These are phyloP conservation scores for Reticulitermes lucifugus DNA, from an alignment of 2,888 invertebrate genomes.

Conservation along the genomic window DNA sequence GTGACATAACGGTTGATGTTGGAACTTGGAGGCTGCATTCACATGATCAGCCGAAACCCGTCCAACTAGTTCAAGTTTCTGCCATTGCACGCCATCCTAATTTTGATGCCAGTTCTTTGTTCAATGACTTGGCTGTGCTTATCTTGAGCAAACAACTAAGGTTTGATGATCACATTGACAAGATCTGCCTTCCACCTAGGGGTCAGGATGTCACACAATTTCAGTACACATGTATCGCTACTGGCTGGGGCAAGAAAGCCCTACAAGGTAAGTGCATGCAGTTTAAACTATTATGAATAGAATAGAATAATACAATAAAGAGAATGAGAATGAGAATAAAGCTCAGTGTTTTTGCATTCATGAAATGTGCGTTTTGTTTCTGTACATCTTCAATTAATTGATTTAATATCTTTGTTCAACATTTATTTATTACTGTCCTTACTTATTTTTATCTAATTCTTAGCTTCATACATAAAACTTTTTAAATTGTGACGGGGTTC, in stretches of 20 bases:
- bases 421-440: too few relatives aligned
- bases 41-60: constrained; percentile 79
- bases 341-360: too few relatives aligned
- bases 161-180: constrained; percentile 77
- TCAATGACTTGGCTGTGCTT: constrained; percentile 79
- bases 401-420: too few relatives aligned
- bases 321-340: too few relatives aligned
- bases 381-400: too few relatives aligned
- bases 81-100: constrained; percentile 77
- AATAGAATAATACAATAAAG: too few relatives aligned
- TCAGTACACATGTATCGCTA: constrained; percentile 75
- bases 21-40: constrained; percentile 81
- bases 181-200: constrained; percentile 74
- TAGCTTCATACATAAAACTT: too few relatives aligned
- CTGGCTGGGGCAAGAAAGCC: constrained; percentile 87
- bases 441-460: too few relatives aligned
- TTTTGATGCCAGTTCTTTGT: constrained; percentile 71
- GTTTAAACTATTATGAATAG: too few relatives aligned
- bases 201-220: neutral
- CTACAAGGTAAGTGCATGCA: constrained; percentile 73
- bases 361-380: too few relatives aligned
- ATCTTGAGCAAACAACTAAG: constrained; percentile 71
- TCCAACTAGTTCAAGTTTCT: constrained; percentile 80
- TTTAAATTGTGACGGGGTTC: too few relatives aligned
- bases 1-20: constrained; percentile 79